Conservation (phyloP, 2,113 vertebrate species). For the Dicerorhinus sumatrensis region DNA sequence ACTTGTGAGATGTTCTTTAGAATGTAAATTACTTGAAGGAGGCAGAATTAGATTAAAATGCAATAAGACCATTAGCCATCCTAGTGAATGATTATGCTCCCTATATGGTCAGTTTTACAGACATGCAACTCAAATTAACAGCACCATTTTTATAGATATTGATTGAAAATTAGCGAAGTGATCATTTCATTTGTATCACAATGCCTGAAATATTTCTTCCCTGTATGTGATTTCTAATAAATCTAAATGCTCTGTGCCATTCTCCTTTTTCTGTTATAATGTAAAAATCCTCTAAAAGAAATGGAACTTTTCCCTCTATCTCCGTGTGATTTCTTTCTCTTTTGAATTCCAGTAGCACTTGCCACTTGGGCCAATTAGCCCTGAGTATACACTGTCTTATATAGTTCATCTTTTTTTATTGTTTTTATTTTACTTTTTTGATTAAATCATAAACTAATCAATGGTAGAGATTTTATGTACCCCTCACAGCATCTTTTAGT, state of each 20-base stretch:
- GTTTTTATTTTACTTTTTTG: background rate
- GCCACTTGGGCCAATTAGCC: background rate
- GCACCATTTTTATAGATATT: background rate
- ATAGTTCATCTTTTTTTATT: background rate
- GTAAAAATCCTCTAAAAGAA: background rate
- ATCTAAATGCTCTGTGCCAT: background rate
- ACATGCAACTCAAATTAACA: background rate
- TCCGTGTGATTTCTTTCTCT: background rate
- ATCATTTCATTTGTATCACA: background rate
- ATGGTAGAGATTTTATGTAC: background rate
- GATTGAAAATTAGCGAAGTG: background rate
- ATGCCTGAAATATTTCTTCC: background rate
- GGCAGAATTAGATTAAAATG: background rate
- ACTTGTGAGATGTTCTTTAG: background rate
- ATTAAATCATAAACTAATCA: background rate
- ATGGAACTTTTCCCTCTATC: background rate
- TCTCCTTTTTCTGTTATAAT: background rate
- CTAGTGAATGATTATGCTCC: background rate
- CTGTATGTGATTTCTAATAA: background rate
- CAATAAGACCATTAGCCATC: background rate
- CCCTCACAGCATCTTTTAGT: background rate
- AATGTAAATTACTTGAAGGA: background rate
- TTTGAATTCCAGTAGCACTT: background rate
- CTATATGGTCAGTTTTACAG: background rate
- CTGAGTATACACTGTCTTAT: background rate